Evolutionary conservation across 1,140 invertebrate species (phyloP).

Genomic region (Sminthurinus signatus): DNA sequence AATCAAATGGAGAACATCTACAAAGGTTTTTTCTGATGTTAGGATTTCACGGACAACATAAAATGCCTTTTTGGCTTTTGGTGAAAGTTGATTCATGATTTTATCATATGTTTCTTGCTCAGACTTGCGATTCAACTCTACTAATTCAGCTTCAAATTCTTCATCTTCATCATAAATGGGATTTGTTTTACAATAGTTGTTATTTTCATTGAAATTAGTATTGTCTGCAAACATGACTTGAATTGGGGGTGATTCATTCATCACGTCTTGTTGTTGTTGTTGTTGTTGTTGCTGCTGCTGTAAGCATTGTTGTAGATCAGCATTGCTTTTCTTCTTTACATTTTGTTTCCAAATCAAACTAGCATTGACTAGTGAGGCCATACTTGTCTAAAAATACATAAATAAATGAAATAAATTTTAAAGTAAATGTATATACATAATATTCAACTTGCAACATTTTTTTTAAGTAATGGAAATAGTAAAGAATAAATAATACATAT

Average conservation of each 20-base stretch:
- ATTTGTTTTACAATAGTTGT: neutral
- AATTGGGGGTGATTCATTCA: neutral
- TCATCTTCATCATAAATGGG: neutral
- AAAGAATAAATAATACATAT: no score
- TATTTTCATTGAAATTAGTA: neutral
- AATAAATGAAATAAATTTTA: no score
- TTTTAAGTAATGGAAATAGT: no score
- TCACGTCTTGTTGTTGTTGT: no score
- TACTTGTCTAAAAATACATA: no score
- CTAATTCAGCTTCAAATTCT: neutral
- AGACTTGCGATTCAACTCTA: neutral
- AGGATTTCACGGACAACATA: slow-evolving; percentile 62
- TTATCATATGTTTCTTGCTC: slow-evolving; percentile 27
- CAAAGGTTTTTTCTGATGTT: slow-evolving; percentile 63
- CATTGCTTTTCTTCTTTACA: neutral
- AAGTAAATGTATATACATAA: no score
- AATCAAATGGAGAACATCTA: slow-evolving; percentile 61
- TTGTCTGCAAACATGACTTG: slow-evolving; percentile 1
- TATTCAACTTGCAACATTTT: no score
- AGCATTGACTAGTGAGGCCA: neutral
- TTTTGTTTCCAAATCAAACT: neutral
- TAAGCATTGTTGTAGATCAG: no score
- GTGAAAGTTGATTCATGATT: slow-evolving; percentile 28
- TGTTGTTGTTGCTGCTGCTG: no score
- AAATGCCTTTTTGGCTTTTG: slow-evolving; percentile 48